phyloP scores from a whole-genome alignment of 2,888 invertebrate species.

The Carterocephalus palaemon region DNA sequence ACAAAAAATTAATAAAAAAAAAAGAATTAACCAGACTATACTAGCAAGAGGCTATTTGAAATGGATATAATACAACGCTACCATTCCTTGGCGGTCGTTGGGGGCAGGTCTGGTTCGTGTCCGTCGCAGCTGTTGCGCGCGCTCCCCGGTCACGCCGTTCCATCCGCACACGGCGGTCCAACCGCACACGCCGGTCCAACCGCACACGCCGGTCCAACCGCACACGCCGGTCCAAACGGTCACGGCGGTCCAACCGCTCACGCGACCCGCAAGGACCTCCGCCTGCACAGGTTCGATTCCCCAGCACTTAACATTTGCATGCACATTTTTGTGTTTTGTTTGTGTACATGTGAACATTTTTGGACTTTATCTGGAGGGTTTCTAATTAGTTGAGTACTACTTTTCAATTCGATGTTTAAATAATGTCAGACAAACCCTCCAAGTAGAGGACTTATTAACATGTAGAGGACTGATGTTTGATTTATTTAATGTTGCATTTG shows the following conservation, averaged over 20 bases:
- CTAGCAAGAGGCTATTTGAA: conserved; percentile 1
- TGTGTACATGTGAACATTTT: neutral
- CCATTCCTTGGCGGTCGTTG: neutral
- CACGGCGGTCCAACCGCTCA: conserved; percentile 60
- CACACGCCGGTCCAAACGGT: conserved; percentile 24
- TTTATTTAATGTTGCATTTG: no score
- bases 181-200: conserved; percentile 23
- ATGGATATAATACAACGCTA: neutral
- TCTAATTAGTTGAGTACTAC: neutral
- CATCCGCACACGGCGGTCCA: conserved; percentile 25
- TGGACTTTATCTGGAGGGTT: conserved; percentile 17
- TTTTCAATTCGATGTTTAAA: no score
- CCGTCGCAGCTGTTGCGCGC: conserved; percentile 92
- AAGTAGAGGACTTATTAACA: no score
- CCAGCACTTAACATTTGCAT: conserved; percentile 15
- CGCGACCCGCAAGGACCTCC: conserved; percentile 74
- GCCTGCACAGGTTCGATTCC: conserved; percentile 18
- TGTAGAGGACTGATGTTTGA: no score
- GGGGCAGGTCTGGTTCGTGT: conserved; percentile 92
- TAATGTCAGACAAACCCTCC: no score
- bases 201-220: conserved; percentile 26
- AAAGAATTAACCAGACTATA: no score
- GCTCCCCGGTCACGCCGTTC: conserved; percentile 76
- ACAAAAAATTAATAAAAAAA: no score
- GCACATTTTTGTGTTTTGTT: conserved; percentile 1